These are phyloP conservation scores for Melitaea athalia DNA, from an alignment of 2,888 invertebrate genomes.

Conservation along the genomic window DNA sequence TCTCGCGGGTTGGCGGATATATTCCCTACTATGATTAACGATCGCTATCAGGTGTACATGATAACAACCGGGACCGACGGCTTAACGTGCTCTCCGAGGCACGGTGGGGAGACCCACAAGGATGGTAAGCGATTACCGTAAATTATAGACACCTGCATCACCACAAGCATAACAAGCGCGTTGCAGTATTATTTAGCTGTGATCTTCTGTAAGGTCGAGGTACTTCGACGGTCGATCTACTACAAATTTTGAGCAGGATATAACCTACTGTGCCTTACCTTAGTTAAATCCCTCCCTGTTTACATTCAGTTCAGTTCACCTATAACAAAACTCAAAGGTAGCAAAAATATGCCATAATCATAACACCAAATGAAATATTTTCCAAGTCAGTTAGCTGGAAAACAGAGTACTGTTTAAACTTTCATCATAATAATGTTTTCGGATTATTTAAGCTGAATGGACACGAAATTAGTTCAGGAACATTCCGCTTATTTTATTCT, in stretches of 20 bases:
- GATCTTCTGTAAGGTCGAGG: too few species aligned
- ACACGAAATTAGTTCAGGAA: neutral
- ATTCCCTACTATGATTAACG: too few species aligned
- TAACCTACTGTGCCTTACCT: neutral
- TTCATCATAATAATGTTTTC: conserved; percentile 14
- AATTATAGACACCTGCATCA: too few species aligned
- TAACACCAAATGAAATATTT: conserved; percentile 29
- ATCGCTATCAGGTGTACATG: too few species aligned
- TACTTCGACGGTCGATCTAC: too few species aligned
- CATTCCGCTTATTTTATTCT: neutral
- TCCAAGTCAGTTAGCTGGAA: conserved; percentile 26
- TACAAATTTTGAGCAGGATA: neutral
- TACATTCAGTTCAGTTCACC: neutral
- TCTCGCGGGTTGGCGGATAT: too few species aligned
- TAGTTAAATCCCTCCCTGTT: neutral
- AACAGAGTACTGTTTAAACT: conserved; percentile 30
- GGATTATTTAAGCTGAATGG: conserved; percentile 3
- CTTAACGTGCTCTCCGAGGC: too few species aligned
- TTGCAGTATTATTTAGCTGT: too few species aligned
- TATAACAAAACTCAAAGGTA: neutral
- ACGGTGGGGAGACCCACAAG: too few species aligned
- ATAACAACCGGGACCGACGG: too few species aligned
- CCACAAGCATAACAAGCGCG: too few species aligned
- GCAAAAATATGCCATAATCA: conserved; percentile 9
- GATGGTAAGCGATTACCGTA: too few species aligned